A percentile compares a stretch with the other conserved stretches of the same genome.
Conservation (phyloP, 2,888 invertebrate genomes). For the Acanthosepion esculentum region DNA sequence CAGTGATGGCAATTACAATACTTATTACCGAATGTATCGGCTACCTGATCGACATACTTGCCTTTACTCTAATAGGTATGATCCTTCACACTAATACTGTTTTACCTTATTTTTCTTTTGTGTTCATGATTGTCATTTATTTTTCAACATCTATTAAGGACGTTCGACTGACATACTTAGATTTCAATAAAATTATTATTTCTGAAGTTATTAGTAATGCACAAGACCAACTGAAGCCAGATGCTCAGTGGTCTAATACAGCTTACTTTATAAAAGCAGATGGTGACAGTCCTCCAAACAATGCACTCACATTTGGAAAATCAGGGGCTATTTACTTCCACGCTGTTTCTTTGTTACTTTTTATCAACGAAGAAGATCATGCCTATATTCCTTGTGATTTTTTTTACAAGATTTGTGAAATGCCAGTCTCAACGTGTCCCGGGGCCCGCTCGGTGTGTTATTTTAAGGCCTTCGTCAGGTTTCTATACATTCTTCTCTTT, state of each 20-base stretch:
- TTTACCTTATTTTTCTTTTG: constrained; percentile 66
- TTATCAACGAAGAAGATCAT: constrained; percentile 62
- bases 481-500: constrained; percentile 61
- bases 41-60: constrained; percentile 68
- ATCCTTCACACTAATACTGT: constrained; percentile 68
- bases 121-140: constrained; percentile 66
- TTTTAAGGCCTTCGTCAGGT: constrained; percentile 56
- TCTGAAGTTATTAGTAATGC: constrained; percentile 56
- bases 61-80: constrained; percentile 70
- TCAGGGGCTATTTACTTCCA: not conserved
- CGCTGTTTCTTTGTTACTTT: constrained; percentile 56
- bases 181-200: constrained; percentile 67
- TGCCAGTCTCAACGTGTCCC: constrained; percentile 63
- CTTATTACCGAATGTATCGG: constrained; percentile 68
- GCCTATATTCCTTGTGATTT: constrained; percentile 63
- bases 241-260: not conserved
- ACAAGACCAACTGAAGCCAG: constrained; percentile 42
- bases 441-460: constrained; percentile 60
- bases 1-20: constrained; percentile 64
- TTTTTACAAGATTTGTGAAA: constrained; percentile 59
- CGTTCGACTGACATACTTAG: constrained; percentile 66
- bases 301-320: not conserved
- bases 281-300: not conserved
- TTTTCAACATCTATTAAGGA: constrained; percentile 66
- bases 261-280: not conserved